Conservation (phyloP, 2,888 invertebrate genomes). For the Caenorhabditis becei region DNA sequence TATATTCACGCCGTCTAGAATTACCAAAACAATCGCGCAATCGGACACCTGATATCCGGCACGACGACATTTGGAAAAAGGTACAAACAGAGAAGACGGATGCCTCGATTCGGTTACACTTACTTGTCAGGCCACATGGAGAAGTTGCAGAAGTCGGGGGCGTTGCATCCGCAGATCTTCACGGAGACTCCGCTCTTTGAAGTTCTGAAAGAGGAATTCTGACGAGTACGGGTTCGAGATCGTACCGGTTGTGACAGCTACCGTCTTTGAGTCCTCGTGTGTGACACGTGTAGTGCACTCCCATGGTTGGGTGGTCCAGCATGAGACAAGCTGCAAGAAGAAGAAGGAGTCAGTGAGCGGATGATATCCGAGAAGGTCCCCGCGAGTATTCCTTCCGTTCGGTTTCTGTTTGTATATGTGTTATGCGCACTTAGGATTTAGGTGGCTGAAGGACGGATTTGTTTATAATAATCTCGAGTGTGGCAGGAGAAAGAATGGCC, state of each 20-base stretch:
- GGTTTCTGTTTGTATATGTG: constrained; percentile 45
- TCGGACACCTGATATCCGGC: constrained; percentile 50
- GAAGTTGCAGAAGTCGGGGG: constrained; percentile 68
- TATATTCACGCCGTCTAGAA: constrained; percentile 38
- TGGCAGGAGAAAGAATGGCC: constrained; percentile 35
- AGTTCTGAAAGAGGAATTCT: constrained; percentile 42
- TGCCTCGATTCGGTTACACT: constrained; percentile 14
- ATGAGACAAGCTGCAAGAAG: constrained; percentile 70
- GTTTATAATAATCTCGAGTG: constrained; percentile 60
- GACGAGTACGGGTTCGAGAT: too few species aligned
- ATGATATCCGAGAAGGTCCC: constrained; percentile 17
- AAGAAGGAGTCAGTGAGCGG: constrained; percentile 8
- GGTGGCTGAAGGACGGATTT: constrained; percentile 48
- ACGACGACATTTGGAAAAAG: constrained; percentile 25
- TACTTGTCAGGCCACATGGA: constrained; percentile 70
- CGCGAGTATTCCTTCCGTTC: constrained; percentile 15
- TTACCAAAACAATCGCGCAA: constrained; percentile 43
- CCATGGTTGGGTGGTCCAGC: constrained; percentile 71
- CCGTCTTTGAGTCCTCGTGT: constrained; percentile 64
- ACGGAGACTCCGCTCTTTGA: constrained; percentile 69
- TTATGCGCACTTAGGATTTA: constrained; percentile 52
- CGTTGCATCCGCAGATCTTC: constrained; percentile 66
- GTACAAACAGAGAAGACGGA: neutral
- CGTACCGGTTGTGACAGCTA: constrained; percentile 55
- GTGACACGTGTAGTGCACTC: constrained; percentile 72